phyloP scores from a whole-genome alignment of 2,797 vertebrate genomes.

The Podargus strigoides region DNA sequence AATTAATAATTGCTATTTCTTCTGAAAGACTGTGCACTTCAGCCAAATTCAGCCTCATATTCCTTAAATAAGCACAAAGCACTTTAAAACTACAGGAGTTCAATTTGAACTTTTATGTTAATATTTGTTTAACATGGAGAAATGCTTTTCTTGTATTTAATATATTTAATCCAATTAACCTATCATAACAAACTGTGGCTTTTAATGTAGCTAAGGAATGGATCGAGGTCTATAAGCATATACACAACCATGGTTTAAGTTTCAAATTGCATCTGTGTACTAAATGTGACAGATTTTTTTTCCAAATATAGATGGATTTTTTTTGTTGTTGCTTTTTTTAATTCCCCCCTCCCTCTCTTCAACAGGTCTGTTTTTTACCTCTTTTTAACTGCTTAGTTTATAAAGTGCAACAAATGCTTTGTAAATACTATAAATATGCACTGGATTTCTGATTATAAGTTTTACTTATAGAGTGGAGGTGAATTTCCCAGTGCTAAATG shows the following conservation, averaged over 20 bases:
- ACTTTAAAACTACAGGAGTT: neutral
- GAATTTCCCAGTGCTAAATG: neutral
- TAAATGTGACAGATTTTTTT: constrained; percentile 32
- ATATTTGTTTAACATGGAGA: neutral
- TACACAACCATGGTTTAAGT: neutral
- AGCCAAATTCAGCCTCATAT: neutral
- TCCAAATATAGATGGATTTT: neutral
- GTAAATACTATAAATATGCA: neutral
- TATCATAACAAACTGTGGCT: neutral
- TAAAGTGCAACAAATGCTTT: neutral
- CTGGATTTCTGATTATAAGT: neutral
- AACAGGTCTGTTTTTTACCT: neutral
- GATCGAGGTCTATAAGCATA: constrained; percentile 52
- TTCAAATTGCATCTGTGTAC: neutral
- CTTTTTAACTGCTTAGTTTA: neutral
- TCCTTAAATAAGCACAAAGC: neutral
- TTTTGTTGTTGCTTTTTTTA: neutral
- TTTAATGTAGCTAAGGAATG: constrained; percentile 37
- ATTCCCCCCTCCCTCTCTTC: neutral
- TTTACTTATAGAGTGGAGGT: neutral
- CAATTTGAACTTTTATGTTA: neutral
- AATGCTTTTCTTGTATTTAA: neutral
- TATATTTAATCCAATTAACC: neutral
- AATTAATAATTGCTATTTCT: neutral
- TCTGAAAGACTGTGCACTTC: neutral